These are phyloP conservation scores for Heloderma charlesbogerti DNA, from an alignment of 2,113 vertebrate species.

Conservation along the genomic window DNA sequence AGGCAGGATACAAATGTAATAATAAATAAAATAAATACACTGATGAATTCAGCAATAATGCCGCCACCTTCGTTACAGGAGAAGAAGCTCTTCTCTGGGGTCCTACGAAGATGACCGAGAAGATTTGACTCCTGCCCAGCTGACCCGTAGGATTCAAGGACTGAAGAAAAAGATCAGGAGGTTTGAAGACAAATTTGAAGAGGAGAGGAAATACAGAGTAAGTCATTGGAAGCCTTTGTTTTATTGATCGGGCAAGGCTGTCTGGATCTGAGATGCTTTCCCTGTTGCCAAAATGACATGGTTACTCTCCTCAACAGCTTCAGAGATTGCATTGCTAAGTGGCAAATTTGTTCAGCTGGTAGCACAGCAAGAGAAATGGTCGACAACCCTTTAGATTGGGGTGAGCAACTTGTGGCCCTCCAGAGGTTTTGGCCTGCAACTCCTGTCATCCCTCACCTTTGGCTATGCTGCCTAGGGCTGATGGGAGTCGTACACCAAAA, in stretches of 20 bases:
- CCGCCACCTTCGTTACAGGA: constrained; percentile 70
- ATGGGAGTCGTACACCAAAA: no score
- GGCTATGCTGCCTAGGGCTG: no score
- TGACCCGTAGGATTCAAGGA: constrained; percentile 92
- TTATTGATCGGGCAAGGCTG: background rate
- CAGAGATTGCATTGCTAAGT: background rate
- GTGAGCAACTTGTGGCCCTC: no score
- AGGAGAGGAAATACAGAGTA: constrained; percentile 95
- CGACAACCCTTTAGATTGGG: background rate
- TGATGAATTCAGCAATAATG: background rate
- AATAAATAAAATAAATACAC: no score
- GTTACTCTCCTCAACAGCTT: background rate
- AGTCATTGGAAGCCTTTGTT: constrained; percentile 39
- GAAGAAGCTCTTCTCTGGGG: constrained; percentile 91
- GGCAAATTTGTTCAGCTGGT: background rate
- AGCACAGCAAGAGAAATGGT: background rate
- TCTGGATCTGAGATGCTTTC: background rate
- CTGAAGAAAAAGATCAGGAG: constrained; percentile 96
- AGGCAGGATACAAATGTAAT: no score
- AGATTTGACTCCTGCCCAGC: constrained; percentile 90
- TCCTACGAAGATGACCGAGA: constrained; percentile 91
- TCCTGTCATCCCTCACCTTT: no score
- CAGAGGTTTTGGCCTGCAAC: no score
- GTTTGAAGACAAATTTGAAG: constrained; percentile 95
- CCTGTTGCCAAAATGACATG: background rate